A percentile compares a stretch with the other conserved stretches of the same genome.
phyloP scores from a whole-genome alignment of 2,888 invertebrate genomes.

The Noctua janthina region DNA sequence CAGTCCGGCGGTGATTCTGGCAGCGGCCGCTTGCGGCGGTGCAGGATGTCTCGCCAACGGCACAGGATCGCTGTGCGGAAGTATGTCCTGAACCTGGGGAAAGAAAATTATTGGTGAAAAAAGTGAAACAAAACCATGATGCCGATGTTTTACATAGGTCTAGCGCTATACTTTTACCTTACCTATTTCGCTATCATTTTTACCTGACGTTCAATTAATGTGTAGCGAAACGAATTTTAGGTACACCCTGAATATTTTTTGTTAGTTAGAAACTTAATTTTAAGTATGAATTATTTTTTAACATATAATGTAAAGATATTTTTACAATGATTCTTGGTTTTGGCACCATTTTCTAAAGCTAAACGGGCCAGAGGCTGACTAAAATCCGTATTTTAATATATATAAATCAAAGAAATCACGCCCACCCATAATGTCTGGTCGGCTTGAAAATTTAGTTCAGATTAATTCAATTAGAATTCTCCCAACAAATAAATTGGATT shows the following conservation, averaged over 20 bases:
- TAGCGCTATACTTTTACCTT: background rate
- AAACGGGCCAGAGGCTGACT: background rate
- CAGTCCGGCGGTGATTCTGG: conserved; percentile 89
- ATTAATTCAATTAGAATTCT: background rate
- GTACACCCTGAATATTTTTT: background rate
- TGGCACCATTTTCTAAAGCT: background rate
- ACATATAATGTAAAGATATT: background rate
- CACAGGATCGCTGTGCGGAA: conserved; percentile 92
- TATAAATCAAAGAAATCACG: conserved; percentile 1
- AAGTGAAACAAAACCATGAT: too few relatives aligned
- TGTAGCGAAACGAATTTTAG: background rate
- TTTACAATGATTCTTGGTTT: background rate
- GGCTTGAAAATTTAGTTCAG: background rate
- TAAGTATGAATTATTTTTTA: background rate
- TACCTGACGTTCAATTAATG: background rate
- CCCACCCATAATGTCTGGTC: background rate
- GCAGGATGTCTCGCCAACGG: conserved; percentile 88
- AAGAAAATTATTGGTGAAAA: background rate
- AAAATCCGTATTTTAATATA: background rate
- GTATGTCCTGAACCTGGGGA: conserved; percentile 92
- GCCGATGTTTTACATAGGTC: background rate
- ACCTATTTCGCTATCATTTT: too few relatives aligned
- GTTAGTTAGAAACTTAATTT: background rate
- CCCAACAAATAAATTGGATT: conserved; percentile 13
- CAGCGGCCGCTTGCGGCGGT: conserved; percentile 82